Evolutionary conservation across 2,888 invertebrate genomes (phyloP).

Genomic region (Himalopsyche tibetana): DNA sequence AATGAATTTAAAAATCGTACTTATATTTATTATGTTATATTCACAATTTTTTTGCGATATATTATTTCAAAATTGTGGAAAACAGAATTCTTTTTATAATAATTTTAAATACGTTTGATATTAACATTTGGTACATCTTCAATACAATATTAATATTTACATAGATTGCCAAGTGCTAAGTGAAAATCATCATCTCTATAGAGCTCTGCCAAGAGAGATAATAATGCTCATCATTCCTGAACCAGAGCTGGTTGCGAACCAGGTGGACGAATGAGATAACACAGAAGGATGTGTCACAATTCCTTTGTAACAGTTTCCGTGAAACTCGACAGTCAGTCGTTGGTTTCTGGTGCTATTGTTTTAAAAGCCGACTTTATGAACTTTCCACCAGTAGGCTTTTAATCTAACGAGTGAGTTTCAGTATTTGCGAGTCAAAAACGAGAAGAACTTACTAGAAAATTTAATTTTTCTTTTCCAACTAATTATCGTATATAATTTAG

Average conservation of each 20-base stretch:
- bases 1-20: too few species aligned
- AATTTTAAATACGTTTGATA: too few species aligned
- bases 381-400: constrained; percentile 8
- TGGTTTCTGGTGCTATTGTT: constrained; percentile 1
- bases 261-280: constrained; percentile 13
- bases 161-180: too few species aligned
- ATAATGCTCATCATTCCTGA: background rate
- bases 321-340: background rate
- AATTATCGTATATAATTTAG: too few species aligned
- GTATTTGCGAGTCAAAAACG: background rate
- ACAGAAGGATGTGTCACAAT: constrained; percentile 23
- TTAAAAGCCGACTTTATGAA: constrained; percentile 38
- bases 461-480: too few species aligned
- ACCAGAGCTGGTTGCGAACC: constrained; percentile 1
- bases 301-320: constrained; percentile 17
- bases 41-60: too few species aligned
- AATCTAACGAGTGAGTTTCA: background rate
- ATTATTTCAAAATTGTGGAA: too few species aligned
- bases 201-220: background rate
- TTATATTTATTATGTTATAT: too few species aligned
- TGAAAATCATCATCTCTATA: too few species aligned
- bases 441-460: background rate
- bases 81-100: too few species aligned
- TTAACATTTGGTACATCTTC: too few species aligned
- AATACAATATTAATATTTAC: too few species aligned